These are phyloP conservation scores for Bellardia bayeri DNA, from an alignment of 2,888 invertebrate genomes.

Conservation along the genomic window DNA sequence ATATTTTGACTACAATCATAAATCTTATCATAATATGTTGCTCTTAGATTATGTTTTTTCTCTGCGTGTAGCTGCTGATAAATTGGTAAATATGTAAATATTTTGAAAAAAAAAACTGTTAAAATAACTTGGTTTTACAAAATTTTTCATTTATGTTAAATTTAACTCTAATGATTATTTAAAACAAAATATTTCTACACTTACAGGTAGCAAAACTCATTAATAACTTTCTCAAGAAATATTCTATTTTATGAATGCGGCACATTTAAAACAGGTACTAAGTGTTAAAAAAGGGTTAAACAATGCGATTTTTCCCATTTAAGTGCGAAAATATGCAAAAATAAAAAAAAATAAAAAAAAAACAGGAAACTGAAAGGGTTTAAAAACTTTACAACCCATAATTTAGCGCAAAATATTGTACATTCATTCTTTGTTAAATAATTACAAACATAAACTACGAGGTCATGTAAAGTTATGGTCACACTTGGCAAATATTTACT, in stretches of 20 bases:
- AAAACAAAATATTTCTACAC: neutral
- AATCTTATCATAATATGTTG: too few relatives aligned
- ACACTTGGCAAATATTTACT: too few relatives aligned
- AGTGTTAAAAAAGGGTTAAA: slow-evolving; percentile 18
- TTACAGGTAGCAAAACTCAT: slow-evolving; percentile 30
- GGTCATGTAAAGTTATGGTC: neutral
- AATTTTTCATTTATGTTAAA: too few relatives aligned
- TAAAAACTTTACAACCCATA: neutral
- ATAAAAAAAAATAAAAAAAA: too few relatives aligned
- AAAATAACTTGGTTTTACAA: too few relatives aligned
- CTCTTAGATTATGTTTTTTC: too few relatives aligned
- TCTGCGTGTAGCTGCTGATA: too few relatives aligned
- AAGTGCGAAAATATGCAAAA: slow-evolving; percentile 49
- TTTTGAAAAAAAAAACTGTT: too few relatives aligned
- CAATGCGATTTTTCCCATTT: slow-evolving; percentile 36
- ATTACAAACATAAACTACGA: slow-evolving; percentile 1
- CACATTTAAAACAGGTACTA: neutral
- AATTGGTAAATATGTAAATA: too few relatives aligned
- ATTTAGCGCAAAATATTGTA: neutral
- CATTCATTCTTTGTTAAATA: slow-evolving; percentile 1
- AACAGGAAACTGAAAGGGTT: neutral
- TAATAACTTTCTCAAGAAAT: slow-evolving; percentile 1
- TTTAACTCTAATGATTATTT: neutral
- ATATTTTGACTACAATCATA: too few relatives aligned
- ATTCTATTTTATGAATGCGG: neutral